Base-by-base conservation (phyloP, 2,113 vertebrate genomes). In the Hepsetus odoe region DNA sequence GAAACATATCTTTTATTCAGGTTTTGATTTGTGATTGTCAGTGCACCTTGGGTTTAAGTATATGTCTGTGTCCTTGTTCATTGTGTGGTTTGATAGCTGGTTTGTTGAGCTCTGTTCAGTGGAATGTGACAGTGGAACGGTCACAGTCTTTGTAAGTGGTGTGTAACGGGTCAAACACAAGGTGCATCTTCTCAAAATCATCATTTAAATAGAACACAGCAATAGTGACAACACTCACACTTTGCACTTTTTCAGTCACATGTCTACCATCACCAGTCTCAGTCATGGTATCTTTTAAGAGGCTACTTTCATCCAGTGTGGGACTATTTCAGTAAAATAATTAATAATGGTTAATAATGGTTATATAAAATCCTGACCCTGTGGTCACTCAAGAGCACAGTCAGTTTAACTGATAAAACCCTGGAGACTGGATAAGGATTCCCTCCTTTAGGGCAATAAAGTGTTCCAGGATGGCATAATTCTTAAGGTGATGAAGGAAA, bases 21-120 rank as follows among this genome's bases (percentile, higher is more conserved):
- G 88, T 90, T 86, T 91, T 89, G 90, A 89, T 87, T 88, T 70
- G 87, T 77, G 92, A 92, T 93, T 92, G 90, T 92, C 91, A 88
- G 90, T 91, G 91, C 92, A 92, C 90, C 89, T 81, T 84, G 90
- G 74, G 78, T 87, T 89, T 88, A 90, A 89, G 87, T 84, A 83
- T 85, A 81, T 92, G 18, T 49, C 40, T 56, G 77, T 58, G 32
- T 33, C 72, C 24, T 53, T 69, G 59, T 65, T 53, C 18, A 18
- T 30, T 35, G 71, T 61, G 44, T 74, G 44, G 28, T 51, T 10
- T 40, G 56, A 58, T 35, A 61, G 64, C 62, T 72, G 30, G 20
- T 75, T 40, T 12, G 4, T 55, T 33, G 56, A 70, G 62, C 53
- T 71, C 56, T 79, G 16, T 28, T 71, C 78, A 74, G 71, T 68